Evolutionary conservation across 2,113 vertebrate species (phyloP).

Genomic region (Amphilophus citrinellus): DNA sequence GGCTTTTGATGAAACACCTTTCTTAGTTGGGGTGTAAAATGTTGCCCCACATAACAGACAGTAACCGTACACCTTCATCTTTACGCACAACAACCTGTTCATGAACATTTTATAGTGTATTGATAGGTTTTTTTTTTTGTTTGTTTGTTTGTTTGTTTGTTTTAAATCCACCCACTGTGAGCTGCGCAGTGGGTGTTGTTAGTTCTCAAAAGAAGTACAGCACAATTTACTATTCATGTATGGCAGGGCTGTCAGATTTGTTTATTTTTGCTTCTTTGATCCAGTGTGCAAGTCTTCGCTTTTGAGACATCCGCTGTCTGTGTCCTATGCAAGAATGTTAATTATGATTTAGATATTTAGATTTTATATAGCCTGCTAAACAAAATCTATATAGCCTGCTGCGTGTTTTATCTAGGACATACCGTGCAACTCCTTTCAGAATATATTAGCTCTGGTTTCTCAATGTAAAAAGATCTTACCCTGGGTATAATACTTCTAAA

Average conservation of each 20-base stretch:
- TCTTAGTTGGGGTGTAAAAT: not conserved
- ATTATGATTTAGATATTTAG: not conserved
- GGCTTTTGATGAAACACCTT: not conserved
- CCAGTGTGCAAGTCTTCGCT: constrained; percentile 26
- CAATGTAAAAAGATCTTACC: constrained; percentile 24
- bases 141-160: not conserved
- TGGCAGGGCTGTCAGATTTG: constrained; percentile 46
- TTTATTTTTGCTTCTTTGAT: constrained; percentile 57
- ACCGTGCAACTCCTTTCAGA: not conserved
- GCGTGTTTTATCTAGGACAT: constrained; percentile 14
- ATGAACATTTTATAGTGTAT: not conserved
- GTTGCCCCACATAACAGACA: too few species aligned
- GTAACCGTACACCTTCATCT: not conserved
- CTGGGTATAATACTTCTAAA: constrained; percentile 7
- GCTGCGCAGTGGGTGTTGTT: not conserved
- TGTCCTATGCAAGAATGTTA: constrained; percentile 38
- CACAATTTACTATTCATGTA: constrained; percentile 23
- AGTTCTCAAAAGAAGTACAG: constrained; percentile 8
- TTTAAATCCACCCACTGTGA: not conserved
- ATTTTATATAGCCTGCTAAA: not conserved
- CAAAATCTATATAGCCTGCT: not conserved
- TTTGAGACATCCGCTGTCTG: constrained; percentile 34
- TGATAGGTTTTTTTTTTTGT: not conserved
- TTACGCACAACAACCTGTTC: not conserved
- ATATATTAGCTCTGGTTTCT: not conserved